Evolutionary conservation across 2,797 vertebrate species (phyloP).

Genomic region (Sandelia bainsii): DNA sequence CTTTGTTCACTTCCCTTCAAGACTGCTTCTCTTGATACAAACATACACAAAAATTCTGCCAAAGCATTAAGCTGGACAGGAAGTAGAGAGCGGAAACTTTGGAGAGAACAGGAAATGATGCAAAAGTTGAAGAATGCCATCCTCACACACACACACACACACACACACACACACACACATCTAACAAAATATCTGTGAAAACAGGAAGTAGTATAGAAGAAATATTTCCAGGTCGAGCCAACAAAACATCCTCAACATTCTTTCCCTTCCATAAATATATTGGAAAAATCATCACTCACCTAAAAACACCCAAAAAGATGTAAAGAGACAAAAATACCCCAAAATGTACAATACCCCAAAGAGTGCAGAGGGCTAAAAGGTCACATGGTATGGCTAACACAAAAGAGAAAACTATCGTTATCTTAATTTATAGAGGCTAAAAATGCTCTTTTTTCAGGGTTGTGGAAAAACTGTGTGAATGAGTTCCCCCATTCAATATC

Average conservation of each 20-base stretch:
- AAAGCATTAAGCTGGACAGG: slow-evolving; percentile 69
- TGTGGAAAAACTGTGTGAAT: slow-evolving; percentile 1
- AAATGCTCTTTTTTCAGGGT: not conserved
- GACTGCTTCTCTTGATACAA: slow-evolving; percentile 14
- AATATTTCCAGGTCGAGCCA: slow-evolving; percentile 74
- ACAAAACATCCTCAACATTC: slow-evolving; percentile 65
- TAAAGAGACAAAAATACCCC: slow-evolving; percentile 25
- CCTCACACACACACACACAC: slow-evolving; percentile 19
- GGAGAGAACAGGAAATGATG: slow-evolving; percentile 79
- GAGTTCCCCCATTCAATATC: not conserved
- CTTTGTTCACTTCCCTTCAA: slow-evolving; percentile 38
- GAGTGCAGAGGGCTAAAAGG: not conserved
- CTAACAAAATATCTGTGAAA: slow-evolving; percentile 68
- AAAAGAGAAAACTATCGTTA: not conserved
- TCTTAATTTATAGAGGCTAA: not conserved
- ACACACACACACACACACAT: slow-evolving; percentile 26
- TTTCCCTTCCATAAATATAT: slow-evolving; percentile 58
- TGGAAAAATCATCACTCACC: slow-evolving; percentile 12
- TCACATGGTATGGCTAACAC: not conserved
- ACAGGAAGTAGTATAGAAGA: slow-evolving; percentile 75
- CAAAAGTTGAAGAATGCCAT: slow-evolving; percentile 68
- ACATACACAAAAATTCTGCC: slow-evolving; percentile 32
- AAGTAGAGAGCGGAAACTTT: slow-evolving; percentile 68
- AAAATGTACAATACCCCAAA: not conserved
- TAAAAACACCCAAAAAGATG: slow-evolving; percentile 23